Evolutionary conservation across 2,888 invertebrate species (phyloP), one percentile per base, ranked within the genome.

Genomic region (Parnassius orleans): DNA sequence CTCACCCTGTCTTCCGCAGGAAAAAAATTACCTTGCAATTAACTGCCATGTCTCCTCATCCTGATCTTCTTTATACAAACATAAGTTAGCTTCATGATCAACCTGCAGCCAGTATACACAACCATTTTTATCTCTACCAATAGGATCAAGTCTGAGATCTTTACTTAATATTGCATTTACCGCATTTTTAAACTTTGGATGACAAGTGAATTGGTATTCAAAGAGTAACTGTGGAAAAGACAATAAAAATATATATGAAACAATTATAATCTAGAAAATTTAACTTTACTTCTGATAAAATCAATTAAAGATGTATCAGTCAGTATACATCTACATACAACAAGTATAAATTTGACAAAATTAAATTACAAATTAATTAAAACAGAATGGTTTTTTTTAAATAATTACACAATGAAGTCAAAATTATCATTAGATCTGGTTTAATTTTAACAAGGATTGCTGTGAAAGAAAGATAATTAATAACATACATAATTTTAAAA

Each of bases 11-110:
- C 5, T 7, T 33, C 33, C 33, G 5, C 33, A 33, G 5, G 33
- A 33, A 51, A 51, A n/a, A 12, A 5, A 46, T 68, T 66, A 97
- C 96, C 94, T 96, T 66, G 98, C 98, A 66, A 98, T 96, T 53
- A 98, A 93, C 79, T 96, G 95, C 98, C 98, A 98, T 12, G 96
- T 96, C 82, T 99, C 98, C 80, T 99, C 99, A 85, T 99, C 99
- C 69, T 96, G 94, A 79, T 99, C 98, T 86, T 99, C 99, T 78
- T 96, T 95, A 85, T 98, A 99, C 54, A 99, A 94, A 68, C 98
- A 93, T 66, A 99, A 92, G 85, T 98, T 98, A 74, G 97, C 95
- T 65, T 96, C 95, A 67, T 95, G 94, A 83, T 99, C 98, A 62
- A 96, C 93, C 75, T 98, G 97, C 75, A 96, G 94, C 98, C 99